Percentiles rank a stretch among this genome's conserved stretches.
Conservation (phyloP, 2,113 vertebrate species). For the Elanoides forficatus region DNA sequence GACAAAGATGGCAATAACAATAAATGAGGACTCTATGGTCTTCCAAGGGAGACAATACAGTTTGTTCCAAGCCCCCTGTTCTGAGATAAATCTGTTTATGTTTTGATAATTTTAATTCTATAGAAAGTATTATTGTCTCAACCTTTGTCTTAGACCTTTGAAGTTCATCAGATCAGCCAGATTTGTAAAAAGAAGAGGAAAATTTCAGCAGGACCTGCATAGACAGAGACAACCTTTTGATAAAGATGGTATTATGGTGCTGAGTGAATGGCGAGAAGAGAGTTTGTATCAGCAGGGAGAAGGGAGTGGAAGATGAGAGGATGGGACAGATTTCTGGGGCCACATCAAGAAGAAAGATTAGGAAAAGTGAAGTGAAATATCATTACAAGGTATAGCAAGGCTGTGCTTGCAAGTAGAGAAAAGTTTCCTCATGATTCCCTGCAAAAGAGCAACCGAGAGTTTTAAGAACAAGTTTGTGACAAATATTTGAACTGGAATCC, state of each 20-base stretch:
- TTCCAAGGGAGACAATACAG: neutral
- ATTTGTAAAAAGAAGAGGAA: neutral
- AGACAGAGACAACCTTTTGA: neutral
- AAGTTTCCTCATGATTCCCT: neutral
- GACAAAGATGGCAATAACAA: neutral
- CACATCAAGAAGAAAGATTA: neutral
- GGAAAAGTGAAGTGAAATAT: neutral
- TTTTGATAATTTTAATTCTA: neutral
- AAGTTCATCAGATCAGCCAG: neutral
- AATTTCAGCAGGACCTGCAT: neutral
- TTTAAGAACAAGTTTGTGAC: neutral
- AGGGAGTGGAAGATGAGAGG: neutral
- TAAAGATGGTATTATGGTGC: neutral
- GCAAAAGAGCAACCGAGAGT: neutral
- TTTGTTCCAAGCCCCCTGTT: neutral
- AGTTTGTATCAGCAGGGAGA: neutral
- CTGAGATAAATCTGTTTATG: neutral
- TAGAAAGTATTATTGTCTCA: neutral
- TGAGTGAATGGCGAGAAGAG: neutral
- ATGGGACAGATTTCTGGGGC: neutral
- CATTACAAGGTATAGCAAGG: neutral
- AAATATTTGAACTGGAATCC: neutral
- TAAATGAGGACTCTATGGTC: neutral
- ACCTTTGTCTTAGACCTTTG: neutral
- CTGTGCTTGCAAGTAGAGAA: neutral